Conservation (phyloP, 2,888 invertebrate species). For the Dione vanillae region DNA sequence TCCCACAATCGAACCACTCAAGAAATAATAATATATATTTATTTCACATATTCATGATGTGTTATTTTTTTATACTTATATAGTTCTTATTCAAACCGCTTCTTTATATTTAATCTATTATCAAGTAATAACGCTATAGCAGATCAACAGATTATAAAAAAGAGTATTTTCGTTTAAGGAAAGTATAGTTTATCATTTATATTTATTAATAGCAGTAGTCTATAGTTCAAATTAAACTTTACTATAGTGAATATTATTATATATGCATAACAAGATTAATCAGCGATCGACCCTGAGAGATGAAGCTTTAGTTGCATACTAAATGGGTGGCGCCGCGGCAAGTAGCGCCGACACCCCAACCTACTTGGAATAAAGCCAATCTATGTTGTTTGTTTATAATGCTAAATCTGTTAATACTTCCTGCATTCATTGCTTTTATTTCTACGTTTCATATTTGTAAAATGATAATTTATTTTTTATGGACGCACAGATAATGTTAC, state of each 20-base stretch:
- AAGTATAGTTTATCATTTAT: background rate
- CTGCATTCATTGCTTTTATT: background rate
- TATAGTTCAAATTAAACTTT: background rate
- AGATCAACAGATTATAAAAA: too few species aligned
- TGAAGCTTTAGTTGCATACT: constrained; percentile 55
- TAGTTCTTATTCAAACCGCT: background rate
- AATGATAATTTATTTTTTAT: background rate
- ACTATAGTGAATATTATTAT: constrained; percentile 6
- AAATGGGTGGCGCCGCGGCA: constrained; percentile 56
- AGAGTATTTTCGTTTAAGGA: background rate
- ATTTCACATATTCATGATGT: background rate
- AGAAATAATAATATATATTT: background rate
- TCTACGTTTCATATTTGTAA: background rate
- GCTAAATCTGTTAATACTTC: constrained; percentile 58
- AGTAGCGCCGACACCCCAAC: constrained; percentile 73
- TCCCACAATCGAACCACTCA: too few species aligned
- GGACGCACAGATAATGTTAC: too few species aligned
- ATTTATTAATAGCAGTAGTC: background rate
- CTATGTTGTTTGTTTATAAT: constrained; percentile 78
- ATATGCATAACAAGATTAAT: constrained; percentile 37
- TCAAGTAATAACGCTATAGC: background rate
- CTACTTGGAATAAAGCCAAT: constrained; percentile 75
- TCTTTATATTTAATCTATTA: background rate
- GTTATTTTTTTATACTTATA: background rate
- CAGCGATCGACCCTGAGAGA: constrained; percentile 41